phyloP scores from a whole-genome alignment of 2,797 vertebrate genomes.

The Uromys caudimaculatus region DNA sequence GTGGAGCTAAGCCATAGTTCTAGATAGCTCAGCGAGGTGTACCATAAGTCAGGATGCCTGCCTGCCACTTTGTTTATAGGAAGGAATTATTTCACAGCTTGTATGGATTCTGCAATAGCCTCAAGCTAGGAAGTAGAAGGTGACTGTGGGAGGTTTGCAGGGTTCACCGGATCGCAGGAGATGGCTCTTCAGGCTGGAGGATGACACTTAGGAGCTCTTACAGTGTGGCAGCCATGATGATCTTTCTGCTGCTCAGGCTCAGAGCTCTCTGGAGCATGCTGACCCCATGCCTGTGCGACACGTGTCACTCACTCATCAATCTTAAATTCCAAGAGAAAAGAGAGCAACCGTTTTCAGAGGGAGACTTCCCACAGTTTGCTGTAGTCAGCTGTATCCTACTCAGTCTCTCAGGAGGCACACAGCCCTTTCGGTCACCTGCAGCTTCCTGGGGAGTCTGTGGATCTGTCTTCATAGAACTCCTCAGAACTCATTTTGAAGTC shows the following conservation, averaged over 20 bases:
- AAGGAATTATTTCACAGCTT: constrained; percentile 78
- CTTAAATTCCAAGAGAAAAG: constrained; percentile 75
- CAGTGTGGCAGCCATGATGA: constrained; percentile 81
- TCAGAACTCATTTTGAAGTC: constrained; percentile 43
- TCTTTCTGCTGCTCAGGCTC: constrained; percentile 82
- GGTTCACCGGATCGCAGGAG: constrained; percentile 84
- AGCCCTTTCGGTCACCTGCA: constrained; percentile 42
- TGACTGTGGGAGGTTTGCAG: constrained; percentile 82
- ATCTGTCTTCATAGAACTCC: constrained; percentile 17
- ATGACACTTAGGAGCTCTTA: constrained; percentile 79
- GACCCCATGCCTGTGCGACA: constrained; percentile 64
- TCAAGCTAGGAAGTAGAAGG: constrained; percentile 84
- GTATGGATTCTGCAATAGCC: constrained; percentile 71
- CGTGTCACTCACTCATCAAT: constrained; percentile 69
- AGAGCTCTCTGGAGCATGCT: constrained; percentile 79
- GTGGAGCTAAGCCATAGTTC: constrained; percentile 79
- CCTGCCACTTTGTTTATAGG: constrained; percentile 85
- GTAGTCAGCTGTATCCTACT: background rate
- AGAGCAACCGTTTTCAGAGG: background rate
- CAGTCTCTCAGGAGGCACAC: constrained; percentile 16
- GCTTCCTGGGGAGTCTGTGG: background rate
- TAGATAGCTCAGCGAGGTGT: constrained; percentile 83
- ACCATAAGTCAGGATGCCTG: constrained; percentile 79
- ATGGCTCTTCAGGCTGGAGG: constrained; percentile 83
- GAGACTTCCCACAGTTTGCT: background rate